phyloP scores from a whole-genome alignment of 2,113 vertebrate genomes.

The Rhagologus leucostigma region DNA sequence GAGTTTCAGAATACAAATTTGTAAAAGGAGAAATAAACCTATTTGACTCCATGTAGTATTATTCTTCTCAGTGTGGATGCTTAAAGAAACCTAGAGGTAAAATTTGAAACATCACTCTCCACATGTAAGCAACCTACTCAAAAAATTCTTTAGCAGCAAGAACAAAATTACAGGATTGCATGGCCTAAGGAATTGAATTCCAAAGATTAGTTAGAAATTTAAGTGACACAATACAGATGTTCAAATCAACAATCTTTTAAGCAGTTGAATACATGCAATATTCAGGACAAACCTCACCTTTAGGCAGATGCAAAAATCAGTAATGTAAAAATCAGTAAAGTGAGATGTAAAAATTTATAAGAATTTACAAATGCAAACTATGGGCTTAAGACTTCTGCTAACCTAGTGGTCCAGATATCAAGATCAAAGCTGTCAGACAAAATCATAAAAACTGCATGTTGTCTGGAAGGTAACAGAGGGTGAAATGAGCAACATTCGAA shows the following conservation, averaged over 20 bases:
- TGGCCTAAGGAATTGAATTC: not conserved
- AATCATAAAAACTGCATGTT: not conserved
- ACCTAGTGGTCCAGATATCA: not conserved
- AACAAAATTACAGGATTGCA: not conserved
- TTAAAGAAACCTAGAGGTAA: not conserved
- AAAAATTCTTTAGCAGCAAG: not conserved
- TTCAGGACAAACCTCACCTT: not conserved
- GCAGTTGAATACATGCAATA: not conserved
- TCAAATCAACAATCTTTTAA: not conserved
- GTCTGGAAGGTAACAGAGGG: not conserved
- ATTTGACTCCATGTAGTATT: not conserved
- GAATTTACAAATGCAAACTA: not conserved
- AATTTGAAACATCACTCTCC: not conserved
- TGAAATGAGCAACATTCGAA: not conserved
- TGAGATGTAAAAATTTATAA: not conserved
- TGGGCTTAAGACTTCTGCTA: not conserved
- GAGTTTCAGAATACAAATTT: not conserved
- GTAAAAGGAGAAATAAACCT: not conserved
- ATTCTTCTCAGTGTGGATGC: not conserved
- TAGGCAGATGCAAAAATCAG: not conserved
- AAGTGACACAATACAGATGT: not conserved
- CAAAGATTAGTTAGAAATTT: not conserved
- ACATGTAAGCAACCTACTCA: not conserved
- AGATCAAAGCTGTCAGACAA: not conserved
- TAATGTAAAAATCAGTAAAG: not conserved